Percentiles rank a stretch among this genome's conserved stretches.
These are phyloP conservation scores for Noctuana brunneofusca DNA, from an alignment of 2,888 invertebrate species.

Conservation along the genomic window DNA sequence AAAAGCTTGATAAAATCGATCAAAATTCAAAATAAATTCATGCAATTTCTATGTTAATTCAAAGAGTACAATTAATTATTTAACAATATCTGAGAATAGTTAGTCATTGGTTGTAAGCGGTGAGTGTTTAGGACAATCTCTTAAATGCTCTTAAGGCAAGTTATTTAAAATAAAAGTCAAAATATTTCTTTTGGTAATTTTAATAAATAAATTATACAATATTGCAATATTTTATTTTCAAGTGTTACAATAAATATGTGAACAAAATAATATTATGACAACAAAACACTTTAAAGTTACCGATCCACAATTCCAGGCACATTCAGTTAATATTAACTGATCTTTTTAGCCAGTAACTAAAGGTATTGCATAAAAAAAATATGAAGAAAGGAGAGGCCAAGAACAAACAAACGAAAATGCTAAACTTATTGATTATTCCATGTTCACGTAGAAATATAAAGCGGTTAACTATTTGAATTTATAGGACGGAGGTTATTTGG, in stretches of 20 bases:
- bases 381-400: neutral
- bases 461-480: constrained; percentile 35
- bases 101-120: no score
- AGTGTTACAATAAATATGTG: constrained; percentile 35
- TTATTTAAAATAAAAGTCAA: neutral
- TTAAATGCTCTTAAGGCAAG: neutral
- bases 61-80: no score
- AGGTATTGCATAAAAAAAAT: neutral
- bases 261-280: constrained; percentile 35
- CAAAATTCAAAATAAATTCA: no score
- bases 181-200: constrained; percentile 38
- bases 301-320: constrained; percentile 18
- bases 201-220: constrained; percentile 54
- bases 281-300: constrained; percentile 32
- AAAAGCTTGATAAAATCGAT: no score
- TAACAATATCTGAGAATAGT: no score
- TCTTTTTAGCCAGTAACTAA: no score
- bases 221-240: constrained; percentile 49
- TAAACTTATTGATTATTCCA: neutral
- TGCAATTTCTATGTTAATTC: no score
- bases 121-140: no score
- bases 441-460: constrained; percentile 38
- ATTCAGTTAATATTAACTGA: no score
- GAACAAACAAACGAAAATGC: neutral
- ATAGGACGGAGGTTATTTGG: constrained; percentile 44